Evolutionary conservation across 2,888 invertebrate species (phyloP), one percentile per base, ranked within the genome.

Genomic region (Rutpela maculata): DNA sequence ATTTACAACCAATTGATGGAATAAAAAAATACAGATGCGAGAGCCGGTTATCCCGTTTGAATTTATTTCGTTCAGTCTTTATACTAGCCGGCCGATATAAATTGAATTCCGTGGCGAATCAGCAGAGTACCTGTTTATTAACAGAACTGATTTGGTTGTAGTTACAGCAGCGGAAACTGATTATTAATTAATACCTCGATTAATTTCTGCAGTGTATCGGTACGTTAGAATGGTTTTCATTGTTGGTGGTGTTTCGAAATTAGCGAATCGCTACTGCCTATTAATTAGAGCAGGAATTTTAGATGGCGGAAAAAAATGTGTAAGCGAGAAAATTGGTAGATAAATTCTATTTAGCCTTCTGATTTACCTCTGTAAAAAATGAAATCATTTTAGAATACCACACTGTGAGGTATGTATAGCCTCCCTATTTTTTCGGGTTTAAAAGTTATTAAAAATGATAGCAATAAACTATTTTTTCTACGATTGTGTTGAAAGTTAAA

Each of bases 31-130:
- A 15, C n/a, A 50, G 12, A 50, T 7, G 50, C n/a, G 50, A 12
- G 12, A 50, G 15, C 11, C 15, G 43, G 15, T 43, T 43, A 11
- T n/a, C 50, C n/a, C 12, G 50, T 50, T 50, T 50, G n/a, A 50
- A 50, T 50, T 50, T n/a, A 50, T n/a, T n/a, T 50, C n/a, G n/a
- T n/a, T 50, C 50, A n/a, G 50, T 50, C 50, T n/a, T 50, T n/a
- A 17, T 5, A 50, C n/a, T 15, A n/a, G 50, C n/a, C n/a, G 15
- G 15, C 43, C 15, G 43, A 50, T 50, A n/a, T n/a, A 50, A 50
- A 50, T 50, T 50, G 50, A 15, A n/a, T 50, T 50, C 5, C n/a
- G 15, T n/a, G 50, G n/a, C 12, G n/a, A 50, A n/a, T n/a, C n/a
- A n/a, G n/a, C n/a, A 6, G n/a, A 50, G 50, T n/a, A 50, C n/a